Base-by-base conservation (phyloP, 2,113 vertebrate genomes). In the Halcyon senegalensis region DNA sequence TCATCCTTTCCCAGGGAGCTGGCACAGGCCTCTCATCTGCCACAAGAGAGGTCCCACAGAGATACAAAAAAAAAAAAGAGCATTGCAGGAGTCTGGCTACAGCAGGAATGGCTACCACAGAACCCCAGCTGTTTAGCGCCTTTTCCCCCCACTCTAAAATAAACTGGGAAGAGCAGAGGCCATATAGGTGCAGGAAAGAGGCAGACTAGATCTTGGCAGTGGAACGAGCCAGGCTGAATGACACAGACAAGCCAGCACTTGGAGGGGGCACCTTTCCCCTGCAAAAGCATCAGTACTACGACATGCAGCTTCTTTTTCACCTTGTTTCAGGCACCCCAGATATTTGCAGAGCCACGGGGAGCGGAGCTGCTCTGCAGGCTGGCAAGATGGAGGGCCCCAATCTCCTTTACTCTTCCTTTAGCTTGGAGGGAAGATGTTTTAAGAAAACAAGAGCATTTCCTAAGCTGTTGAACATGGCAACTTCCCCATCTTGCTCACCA, bases 401-500 rank as follows among this genome's bases (percentile, higher is more conserved):
- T 7, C 28, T 44, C 48, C 51, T 75, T 39, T 10, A 7, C 28
- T 66, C 35, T 51, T 77, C 44, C 55, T 84, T 41, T 28, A 46
- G 7, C 13, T 64, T 39, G 48, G 88, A 69, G 41, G 19, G 23
- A 64, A 39, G 55, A 21, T 16, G 17, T 39, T 84, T 70, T 35
- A 88, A 55, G 37, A 59, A 59, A 88, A 90, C 6, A n/a, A 39
- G 41, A 53, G 39, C 46, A 31, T 85, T 53, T 72, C 0, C 4
- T 9, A 43, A 90, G 27, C 62, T 63, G 37, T 27, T 76, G 72
- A 74, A 92, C 0, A 0, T 5, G 17, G 41, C 3, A 6, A 16
- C 16, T 74, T 44, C 43, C 39, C 35, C 0, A 1, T 9, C 43
- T 70, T 48, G 30, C 67, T 48, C 56, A n/a, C n/a, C 0, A 0